Evolutionary conservation across 2,888 invertebrate genomes (phyloP).

Genomic region (Drosophila melanocephala): DNA sequence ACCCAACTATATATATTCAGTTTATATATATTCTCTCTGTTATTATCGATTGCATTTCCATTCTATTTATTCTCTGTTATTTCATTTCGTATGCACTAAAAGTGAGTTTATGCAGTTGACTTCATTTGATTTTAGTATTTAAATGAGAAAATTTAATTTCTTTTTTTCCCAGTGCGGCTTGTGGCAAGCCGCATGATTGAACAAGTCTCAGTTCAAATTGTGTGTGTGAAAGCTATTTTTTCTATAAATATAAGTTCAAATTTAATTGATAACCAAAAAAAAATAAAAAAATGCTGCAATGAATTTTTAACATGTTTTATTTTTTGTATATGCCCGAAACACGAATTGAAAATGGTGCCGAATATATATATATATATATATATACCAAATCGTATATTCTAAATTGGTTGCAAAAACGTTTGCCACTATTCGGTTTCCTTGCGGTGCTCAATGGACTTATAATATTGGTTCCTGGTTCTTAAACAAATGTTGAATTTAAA

Average conservation of each 20-base stretch:
- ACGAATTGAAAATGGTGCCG: not conserved
- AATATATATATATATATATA: too few relatives aligned
- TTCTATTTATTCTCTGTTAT: constrained; percentile 5
- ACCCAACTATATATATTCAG: not conserved
- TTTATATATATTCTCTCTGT: constrained; percentile 3
- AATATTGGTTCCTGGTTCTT: not conserved
- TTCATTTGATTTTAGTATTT: constrained; percentile 67
- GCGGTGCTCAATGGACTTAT: not conserved
- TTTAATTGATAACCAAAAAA: not conserved
- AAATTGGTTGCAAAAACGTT: not conserved
- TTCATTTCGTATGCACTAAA: constrained; percentile 50
- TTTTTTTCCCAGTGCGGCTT: not conserved
- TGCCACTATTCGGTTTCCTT: not conserved
- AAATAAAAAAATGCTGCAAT: not conserved
- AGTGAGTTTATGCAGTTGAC: constrained; percentile 76
- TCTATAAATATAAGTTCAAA: not conserved
- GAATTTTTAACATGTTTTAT: not conserved
- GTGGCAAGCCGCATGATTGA: not conserved
- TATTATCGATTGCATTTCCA: constrained; percentile 26
- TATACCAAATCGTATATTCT: not conserved
- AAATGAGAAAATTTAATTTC: constrained; percentile 51
- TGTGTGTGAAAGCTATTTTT: not conserved
- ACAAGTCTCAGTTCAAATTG: constrained; percentile 13
- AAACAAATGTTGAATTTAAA: not conserved
- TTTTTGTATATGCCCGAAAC: not conserved